Evolutionary conservation across 2,113 vertebrate genomes (phyloP).

Genomic region (Campylomormyrus tamandua): DNA sequence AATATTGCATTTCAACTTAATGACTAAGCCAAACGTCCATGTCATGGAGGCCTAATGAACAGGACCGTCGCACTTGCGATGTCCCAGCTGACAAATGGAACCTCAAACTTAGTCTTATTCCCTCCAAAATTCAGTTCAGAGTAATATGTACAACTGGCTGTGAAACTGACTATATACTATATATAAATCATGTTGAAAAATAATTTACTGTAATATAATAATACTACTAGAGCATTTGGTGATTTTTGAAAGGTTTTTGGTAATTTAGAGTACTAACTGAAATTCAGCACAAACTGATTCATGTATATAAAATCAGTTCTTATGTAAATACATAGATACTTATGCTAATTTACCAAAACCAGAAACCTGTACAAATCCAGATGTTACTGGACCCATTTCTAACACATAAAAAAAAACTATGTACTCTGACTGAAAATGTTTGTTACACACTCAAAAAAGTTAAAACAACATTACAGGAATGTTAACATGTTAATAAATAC

Average conservation of each 20-base stretch:
- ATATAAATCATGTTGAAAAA: conserved; percentile 7
- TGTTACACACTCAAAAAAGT: neutral
- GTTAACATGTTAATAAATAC: conserved; percentile 45
- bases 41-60: neutral
- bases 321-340: conserved; percentile 15
- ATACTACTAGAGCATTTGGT: neutral
- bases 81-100: neutral
- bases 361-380: conserved; percentile 26
- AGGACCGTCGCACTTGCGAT: neutral
- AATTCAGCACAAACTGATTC: neutral
- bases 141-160: conserved; percentile 4
- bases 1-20: conserved; percentile 23
- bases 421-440: neutral
- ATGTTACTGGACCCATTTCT: conserved; percentile 14
- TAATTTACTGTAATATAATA: conserved; percentile 7
- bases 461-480: conserved; percentile 13
- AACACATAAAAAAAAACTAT: neutral
- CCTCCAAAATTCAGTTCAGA: neutral
- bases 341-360: conserved; percentile 28
- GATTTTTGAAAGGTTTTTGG: neutral
- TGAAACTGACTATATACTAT: neutral
- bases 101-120: neutral
- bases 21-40: conserved; percentile 8
- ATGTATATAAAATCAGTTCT: conserved; percentile 16
- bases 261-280: conserved; percentile 3